A percentile compares a stretch with the other conserved stretches of the same genome.
Evolutionary conservation across 2,888 invertebrate species (phyloP).

Genomic region (Sthenelais limicola): DNA sequence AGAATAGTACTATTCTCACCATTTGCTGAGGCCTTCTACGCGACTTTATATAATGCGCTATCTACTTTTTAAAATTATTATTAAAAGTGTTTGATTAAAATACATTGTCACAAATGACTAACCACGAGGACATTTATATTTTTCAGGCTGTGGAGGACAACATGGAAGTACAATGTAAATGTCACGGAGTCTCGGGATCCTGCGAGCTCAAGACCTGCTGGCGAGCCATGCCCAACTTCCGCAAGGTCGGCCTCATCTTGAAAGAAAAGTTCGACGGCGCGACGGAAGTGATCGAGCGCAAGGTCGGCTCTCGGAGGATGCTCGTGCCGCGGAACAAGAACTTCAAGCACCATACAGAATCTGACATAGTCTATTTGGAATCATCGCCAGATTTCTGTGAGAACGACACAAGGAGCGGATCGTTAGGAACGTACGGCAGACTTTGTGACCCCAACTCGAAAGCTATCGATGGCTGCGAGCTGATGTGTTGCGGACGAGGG

Average conservation of each 20-base stretch:
- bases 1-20: no score
- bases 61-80: no score
- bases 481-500: constrained; percentile 93
- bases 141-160: constrained; percentile 76
- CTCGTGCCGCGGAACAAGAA: constrained; percentile 66
- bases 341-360: constrained; percentile 88
- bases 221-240: constrained; percentile 92
- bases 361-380: constrained; percentile 93
- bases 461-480: constrained; percentile 89
- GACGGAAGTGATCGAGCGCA: constrained; percentile 79
- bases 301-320: constrained; percentile 60
- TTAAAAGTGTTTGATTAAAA: no score
- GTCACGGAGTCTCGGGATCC: constrained; percentile 95
- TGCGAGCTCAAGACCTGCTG: constrained; percentile 96
- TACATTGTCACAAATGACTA: no score
- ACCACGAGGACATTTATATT: no score
- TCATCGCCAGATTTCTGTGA: constrained; percentile 97
- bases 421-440: constrained; percentile 77
- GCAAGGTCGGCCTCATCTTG: constrained; percentile 90
- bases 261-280: constrained; percentile 94
- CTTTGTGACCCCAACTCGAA: constrained; percentile 80
- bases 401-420: constrained; percentile 76
- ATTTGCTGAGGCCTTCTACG: no score
- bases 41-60: no score
- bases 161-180: constrained; percentile 85